Percentiles rank a stretch among this genome's conserved stretches.
Conservation (phyloP, 2,888 invertebrate species). For the Macaria notata region DNA sequence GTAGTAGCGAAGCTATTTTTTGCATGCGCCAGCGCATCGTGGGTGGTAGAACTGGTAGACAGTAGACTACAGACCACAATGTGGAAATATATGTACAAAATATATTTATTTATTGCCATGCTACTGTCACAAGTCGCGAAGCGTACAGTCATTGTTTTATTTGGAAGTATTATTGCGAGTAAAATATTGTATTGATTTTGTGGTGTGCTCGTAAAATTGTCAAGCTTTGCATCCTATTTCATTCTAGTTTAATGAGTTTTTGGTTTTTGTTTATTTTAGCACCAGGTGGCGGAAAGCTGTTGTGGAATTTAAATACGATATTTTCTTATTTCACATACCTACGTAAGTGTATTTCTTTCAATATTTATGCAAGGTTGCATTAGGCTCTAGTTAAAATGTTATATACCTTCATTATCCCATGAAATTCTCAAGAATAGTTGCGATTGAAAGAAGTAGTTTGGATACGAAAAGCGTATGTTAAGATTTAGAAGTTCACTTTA, state of each 20-base stretch:
- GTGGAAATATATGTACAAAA: constrained; percentile 32
- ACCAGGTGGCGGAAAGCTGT: neutral
- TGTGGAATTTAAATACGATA: no score
- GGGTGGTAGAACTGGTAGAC: constrained; percentile 53
- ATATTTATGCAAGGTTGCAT: no score
- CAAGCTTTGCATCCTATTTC: constrained; percentile 3
- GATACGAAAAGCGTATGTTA: no score
- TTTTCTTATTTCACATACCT: no score
- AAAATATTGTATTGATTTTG: constrained; percentile 24
- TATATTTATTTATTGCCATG: constrained; percentile 49
- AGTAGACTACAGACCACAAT: constrained; percentile 39
- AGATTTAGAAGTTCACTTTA: no score
- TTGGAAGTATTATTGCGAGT: constrained; percentile 8
- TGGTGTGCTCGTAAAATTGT: constrained; percentile 13
- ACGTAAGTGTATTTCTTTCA: no score
- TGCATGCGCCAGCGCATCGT: constrained; percentile 50
- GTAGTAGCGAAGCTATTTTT: constrained; percentile 44
- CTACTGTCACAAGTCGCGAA: constrained; percentile 46
- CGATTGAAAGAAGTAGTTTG: no score
- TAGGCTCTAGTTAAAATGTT: no score
- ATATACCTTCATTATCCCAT: no score
- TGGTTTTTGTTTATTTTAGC: neutral
- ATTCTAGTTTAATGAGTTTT: constrained; percentile 5
- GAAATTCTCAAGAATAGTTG: no score
- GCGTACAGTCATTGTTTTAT: constrained; percentile 28